Evolutionary conservation across 1,140 invertebrate species (phyloP), one percentile per base, ranked within the genome.

Genomic region (Eubasilissa regina): DNA sequence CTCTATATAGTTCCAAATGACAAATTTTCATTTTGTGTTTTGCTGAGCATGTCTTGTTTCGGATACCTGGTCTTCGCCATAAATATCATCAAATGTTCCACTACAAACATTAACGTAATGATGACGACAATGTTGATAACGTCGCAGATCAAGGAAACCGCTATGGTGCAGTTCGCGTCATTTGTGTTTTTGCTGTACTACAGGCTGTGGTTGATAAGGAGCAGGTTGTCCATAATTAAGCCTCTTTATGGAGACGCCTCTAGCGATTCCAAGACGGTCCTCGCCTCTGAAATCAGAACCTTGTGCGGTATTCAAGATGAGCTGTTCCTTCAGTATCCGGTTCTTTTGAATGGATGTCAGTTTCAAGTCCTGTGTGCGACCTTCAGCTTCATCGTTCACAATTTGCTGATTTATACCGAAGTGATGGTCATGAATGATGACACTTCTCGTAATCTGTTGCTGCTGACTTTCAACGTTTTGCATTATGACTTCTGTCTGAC

Each of bases 161-260:
- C 48, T 0, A 51, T 70, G 1, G 21, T 70, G 8, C 66, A 70
- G 0, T 21, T 12, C 12, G 11, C 7, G 17, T 48, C 45, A 12
- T 53, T 10, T 8, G 47, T 70, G 17, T 70, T 35, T 19, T 25
- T 70, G 3, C 0, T 70, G 4, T 51, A 70, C 15, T 70, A 17
- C 11, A 70, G 66, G 47, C 12, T 70, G 11, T 11, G 21, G 15
- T 53, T 70, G 17, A 51, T 70, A 25, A 70, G 51, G 11, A 17
- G 21, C 10, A 47, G 66, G 47, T n/a, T 70, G 17, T 70, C 45
- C 0, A n/a, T 35, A 0, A 70, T 70, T 12, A 12, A 21, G 10
- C 21, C 17, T 25, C 66, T 70, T 4, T 70, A 51, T 8, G 17
- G 15, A 10, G 66, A 70, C 4, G 13, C 66, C 0, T 51, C 66